A percentile compares a stretch with the other conserved stretches of the same genome.
These are phyloP conservation scores for Elephantulus edwardii DNA, from an alignment of 2,113 vertebrate species.

Conservation along the genomic window DNA sequence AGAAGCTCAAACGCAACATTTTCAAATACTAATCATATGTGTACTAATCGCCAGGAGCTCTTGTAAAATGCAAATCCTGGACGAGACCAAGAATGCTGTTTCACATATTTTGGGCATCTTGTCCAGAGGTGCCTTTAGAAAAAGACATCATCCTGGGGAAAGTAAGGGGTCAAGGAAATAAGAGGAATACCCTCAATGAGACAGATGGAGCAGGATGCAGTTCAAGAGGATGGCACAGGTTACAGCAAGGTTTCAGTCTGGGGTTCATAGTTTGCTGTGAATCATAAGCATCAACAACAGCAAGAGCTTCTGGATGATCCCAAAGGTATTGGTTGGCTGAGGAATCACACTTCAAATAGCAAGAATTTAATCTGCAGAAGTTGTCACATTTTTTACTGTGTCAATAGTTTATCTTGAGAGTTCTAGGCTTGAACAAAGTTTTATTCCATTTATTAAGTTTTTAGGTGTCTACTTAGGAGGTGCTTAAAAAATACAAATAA, in stretches of 20 bases:
- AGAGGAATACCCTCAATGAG: too few species aligned
- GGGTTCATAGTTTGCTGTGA: too few species aligned
- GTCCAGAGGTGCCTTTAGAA: too few species aligned
- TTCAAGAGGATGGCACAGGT: too few species aligned
- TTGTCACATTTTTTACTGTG: background rate
- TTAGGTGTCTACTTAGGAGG: background rate
- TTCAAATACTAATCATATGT: background rate
- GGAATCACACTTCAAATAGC: background rate
- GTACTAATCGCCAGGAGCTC: too few species aligned
- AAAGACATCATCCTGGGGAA: too few species aligned
- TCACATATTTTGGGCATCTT: too few species aligned
- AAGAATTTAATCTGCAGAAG: background rate
- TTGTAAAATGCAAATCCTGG: background rate
- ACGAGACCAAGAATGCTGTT: fast-evolving
- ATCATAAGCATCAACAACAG: too few species aligned
- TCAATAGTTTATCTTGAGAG: background rate
- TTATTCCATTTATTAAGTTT: background rate
- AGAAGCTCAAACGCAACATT: background rate
- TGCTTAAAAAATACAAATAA: background rate
- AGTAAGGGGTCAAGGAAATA: too few species aligned
- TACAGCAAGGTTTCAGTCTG: too few species aligned
- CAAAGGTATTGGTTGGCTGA: background rate
- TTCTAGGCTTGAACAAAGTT: background rate
- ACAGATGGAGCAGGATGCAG: too few species aligned
- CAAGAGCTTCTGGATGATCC: background rate